Evolutionary conservation across 2,797 vertebrate species (phyloP).

Genomic region (Syndactyla subalaris): DNA sequence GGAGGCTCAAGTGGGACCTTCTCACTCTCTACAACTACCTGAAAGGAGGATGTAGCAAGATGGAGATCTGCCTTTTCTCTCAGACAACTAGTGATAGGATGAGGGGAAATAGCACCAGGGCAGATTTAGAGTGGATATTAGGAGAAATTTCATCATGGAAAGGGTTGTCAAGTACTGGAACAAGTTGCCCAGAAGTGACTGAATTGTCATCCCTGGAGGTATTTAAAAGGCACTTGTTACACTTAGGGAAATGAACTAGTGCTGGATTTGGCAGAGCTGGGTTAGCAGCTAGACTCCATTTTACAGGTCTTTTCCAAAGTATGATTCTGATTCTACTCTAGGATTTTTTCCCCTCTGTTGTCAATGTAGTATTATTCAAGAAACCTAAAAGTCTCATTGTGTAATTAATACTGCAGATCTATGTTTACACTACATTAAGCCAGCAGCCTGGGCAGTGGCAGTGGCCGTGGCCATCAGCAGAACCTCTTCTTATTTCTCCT

Average conservation of each 20-base stretch:
- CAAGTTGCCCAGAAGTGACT: not conserved
- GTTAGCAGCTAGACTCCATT: not conserved
- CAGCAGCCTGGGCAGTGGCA: not conserved
- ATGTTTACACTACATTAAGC: not conserved
- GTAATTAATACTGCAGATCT: not conserved
- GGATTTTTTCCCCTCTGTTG: not conserved
- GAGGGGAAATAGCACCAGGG: not conserved
- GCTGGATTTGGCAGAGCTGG: not conserved
- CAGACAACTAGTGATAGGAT: not conserved
- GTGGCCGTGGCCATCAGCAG: not conserved
- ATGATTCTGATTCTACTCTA: not conserved
- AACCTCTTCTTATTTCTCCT: not conserved
- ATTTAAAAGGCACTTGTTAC: not conserved
- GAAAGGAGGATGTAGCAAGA: not conserved
- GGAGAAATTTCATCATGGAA: not conserved
- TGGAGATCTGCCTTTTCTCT: too few species aligned
- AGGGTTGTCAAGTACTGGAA: not conserved
- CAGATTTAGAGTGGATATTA: not conserved
- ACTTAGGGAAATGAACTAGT: not conserved
- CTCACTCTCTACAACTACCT: rapidly evolving
- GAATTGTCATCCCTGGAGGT: not conserved
- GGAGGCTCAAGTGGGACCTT: not conserved
- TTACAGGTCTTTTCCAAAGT: not conserved
- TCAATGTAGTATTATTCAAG: not conserved
- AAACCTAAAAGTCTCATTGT: not conserved